Conservation (phyloP, 2,888 invertebrate genomes). For the Ophioninae sp. region DNA sequence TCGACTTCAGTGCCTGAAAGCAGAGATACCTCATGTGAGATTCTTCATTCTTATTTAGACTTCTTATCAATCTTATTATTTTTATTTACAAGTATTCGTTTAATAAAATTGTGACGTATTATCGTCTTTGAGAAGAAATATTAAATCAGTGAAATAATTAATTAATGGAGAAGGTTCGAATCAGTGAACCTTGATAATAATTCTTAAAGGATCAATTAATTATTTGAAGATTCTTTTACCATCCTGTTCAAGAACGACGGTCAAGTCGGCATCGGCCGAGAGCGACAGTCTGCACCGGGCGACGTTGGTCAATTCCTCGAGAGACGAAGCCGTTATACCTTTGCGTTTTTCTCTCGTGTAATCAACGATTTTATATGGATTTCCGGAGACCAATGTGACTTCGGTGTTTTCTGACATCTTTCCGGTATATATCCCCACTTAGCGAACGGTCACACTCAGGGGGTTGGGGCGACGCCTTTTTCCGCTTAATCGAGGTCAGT, state of each 20-base stretch:
- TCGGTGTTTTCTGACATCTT: slow-evolving; percentile 69
- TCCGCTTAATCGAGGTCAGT: slow-evolving; percentile 30
- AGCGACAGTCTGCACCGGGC: slow-evolving; percentile 88
- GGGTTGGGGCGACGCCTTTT: neutral
- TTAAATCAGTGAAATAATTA: no score
- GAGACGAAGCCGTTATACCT: slow-evolving; percentile 90
- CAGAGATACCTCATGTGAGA: neutral
- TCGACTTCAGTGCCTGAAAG: slow-evolving; percentile 92
- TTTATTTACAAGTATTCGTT: no score
- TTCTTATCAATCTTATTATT: no score
- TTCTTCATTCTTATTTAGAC: no score
- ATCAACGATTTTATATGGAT: slow-evolving; percentile 91
- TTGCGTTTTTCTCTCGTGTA: slow-evolving; percentile 90
- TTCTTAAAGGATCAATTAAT: no score
- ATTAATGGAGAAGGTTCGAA: no score
- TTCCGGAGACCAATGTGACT: slow-evolving; percentile 79
- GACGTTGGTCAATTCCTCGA: slow-evolving; percentile 90
- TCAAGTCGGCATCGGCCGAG: slow-evolving; percentile 85
- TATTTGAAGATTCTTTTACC: slow-evolving; percentile 77
- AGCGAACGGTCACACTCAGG: neutral
- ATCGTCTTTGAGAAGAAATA: no score
- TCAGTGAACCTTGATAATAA: no score
- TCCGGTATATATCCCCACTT: neutral
- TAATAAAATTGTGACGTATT: no score
- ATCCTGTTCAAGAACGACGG: slow-evolving; percentile 94